Base-by-base conservation (phyloP, 2,888 invertebrate species). In the Coelinius sp. region DNA sequence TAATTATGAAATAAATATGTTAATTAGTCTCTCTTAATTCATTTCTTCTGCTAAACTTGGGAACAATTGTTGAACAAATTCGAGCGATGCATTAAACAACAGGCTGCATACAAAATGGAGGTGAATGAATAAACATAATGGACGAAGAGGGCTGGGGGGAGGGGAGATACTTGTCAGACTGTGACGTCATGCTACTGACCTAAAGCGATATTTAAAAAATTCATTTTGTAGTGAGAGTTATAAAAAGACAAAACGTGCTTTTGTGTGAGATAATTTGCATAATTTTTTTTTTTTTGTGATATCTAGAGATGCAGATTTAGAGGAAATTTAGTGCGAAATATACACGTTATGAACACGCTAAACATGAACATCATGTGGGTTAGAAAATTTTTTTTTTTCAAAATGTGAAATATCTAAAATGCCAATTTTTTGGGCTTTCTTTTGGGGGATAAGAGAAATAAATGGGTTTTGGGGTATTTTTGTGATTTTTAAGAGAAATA, bases 401-500 rank as follows among this genome's bases (percentile, higher is more conserved):
- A 7, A 35, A 20, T 59, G 17, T n/a, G 25, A 53, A 53, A 25
- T n/a, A 53, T 53, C 53, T 53, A 53, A 56, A 20, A 59, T 59
- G 59, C 31, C 59, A 59, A 59, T 59, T 59, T 59, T 56, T 56
- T 53, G n/a, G n/a, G n/a, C n/a, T n/a, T n/a, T n/a, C n/a, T n/a
- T n/a, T n/a, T n/a, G n/a, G n/a, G n/a, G n/a, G n/a, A n/a, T n/a
- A n/a, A n/a, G n/a, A n/a, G 17, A 20, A 10, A 20, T 24, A 8
- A 52, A 24, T 24, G 1, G 4, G 7, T 56, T 56, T n/a, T 2
- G 14, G 20, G 14, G 8, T 14, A 20, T 31, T 59, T 59, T 27
- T 14, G 59, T 59, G 59, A 59, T 31, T 59, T 31, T 56, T 56
- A 56, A 49, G 22, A 49, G 17, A 74, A 76, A 72, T 75, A 76